These are phyloP conservation scores for Cygnus atratus DNA, from an alignment of 2,113 vertebrate species.

Conservation along the genomic window DNA sequence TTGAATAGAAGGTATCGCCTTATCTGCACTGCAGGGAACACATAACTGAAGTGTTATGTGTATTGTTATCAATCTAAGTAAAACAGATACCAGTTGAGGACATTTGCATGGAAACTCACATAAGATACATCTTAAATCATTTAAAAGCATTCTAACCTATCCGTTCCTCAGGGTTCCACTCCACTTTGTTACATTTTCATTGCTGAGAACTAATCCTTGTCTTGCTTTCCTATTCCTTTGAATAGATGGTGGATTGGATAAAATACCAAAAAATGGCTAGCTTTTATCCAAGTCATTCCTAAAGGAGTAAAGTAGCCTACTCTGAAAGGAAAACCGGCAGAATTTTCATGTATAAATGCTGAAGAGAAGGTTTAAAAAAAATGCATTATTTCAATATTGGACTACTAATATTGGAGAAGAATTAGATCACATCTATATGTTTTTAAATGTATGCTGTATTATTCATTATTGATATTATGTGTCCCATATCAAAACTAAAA, in stretches of 20 bases:
- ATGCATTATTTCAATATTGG: not conserved
- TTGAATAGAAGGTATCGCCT: not conserved
- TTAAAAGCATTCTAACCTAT: not conserved
- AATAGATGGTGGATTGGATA: not conserved
- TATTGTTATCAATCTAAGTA: not conserved
- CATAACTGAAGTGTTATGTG: not conserved
- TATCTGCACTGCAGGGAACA: not conserved
- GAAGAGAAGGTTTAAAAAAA: not conserved
- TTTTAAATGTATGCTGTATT: not conserved
- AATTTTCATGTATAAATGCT: not conserved
- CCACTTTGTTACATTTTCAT: not conserved
- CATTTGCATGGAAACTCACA: not conserved
- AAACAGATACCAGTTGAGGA: not conserved
- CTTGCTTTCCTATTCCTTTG: not conserved
- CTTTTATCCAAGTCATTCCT: not conserved
- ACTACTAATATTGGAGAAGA: not conserved
- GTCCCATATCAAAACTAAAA: not conserved
- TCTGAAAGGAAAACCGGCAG: not conserved
- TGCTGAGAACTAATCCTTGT: not conserved
- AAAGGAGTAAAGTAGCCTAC: not conserved
- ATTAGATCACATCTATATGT: not conserved
- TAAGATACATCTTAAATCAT: not conserved
- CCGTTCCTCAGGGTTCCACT: not conserved
- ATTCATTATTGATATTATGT: not conserved
- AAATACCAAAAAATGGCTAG: not conserved